Evolutionary conservation across 2,888 invertebrate genomes (phyloP), one percentile per base, ranked within the genome.

Genomic region (Oscheius sp.): DNA sequence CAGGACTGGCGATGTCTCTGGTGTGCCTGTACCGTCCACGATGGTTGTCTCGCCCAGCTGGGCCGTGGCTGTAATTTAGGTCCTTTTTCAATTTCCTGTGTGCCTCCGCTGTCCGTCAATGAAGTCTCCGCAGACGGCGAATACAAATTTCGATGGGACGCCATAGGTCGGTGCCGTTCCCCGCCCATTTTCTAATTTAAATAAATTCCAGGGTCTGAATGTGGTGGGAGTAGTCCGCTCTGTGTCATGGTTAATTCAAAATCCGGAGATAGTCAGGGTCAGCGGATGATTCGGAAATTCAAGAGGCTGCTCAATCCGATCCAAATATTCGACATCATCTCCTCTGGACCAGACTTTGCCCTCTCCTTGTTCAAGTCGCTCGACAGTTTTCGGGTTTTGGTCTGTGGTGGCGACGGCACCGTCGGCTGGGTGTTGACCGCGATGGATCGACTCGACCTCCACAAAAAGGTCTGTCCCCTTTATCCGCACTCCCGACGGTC

Each of bases 371-470:
- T 97, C 91, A 92, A 95, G 84, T 94, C 95, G 90, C 96, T 97
- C 89, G 95, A 96, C 88, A 95, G 96, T 83, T 94, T 97, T 89
- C 93, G 97, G 84, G 95, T 97, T 88, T 91, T 97, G 80, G 95
- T 97, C 75, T 97, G 97, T 91, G 96, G 96, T 59, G 97, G 97
- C 0, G 97, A 98, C 89, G 97, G 97, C 23, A 96, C 95, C 45
- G 95, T 97, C 9, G 96, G 97, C 69, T 98, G 97, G 97, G 97
- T 98, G 76, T 92, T 98, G 78, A 94, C 95, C 80, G 96, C 97
- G 90, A 94, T 97, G 82, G 97, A 97, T 90, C 93, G 94, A 86
- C 92, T 97, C 83, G 94, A 94, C 88, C 94, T 97, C 93, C 90
- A 90, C 80, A 86, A 75, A n/a, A 85, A 85, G 74, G 85, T 85